Conservation (phyloP, 2,797 vertebrate genomes). For the Mallotus villosus region DNA sequence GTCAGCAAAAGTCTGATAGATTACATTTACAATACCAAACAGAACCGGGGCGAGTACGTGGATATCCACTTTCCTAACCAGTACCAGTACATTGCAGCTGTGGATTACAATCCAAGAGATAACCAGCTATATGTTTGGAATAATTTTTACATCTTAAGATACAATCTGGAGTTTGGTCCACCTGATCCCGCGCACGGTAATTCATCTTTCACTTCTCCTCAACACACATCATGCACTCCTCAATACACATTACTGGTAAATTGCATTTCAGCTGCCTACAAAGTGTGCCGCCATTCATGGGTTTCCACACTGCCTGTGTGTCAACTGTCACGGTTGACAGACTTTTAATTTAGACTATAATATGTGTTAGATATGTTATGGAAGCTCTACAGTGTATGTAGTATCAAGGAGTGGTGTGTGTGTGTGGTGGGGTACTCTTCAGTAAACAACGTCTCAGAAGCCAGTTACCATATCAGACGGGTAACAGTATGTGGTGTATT, state of each 20-base stretch:
- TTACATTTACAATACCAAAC: constrained; percentile 95
- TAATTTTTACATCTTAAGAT: constrained; percentile 98
- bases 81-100: constrained; percentile 97
- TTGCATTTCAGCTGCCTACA: constrained; percentile 49
- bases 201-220: constrained; percentile 33
- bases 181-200: constrained; percentile 98
- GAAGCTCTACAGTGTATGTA: constrained; percentile 60
- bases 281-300: constrained; percentile 50
- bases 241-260: constrained; percentile 41
- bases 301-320: constrained; percentile 53
- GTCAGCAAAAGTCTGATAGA: constrained; percentile 94
- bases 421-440: constrained; percentile 38
- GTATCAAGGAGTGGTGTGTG: constrained; percentile 52
- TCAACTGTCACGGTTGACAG: constrained; percentile 67
- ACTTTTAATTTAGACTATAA: constrained; percentile 77
- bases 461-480: constrained; percentile 74
- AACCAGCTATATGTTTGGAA: constrained; percentile 99
- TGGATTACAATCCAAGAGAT: constrained; percentile 99
- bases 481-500: constrained; percentile 68
- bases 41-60: constrained; percentile 89
- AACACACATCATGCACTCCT: background rate
- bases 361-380: constrained; percentile 70
- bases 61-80: constrained; percentile 98
- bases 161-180: constrained; percentile 94
- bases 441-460: constrained; percentile 76